phyloP scores from a whole-genome alignment of 2,888 invertebrate genomes.

The Drosophila phalerata region DNA sequence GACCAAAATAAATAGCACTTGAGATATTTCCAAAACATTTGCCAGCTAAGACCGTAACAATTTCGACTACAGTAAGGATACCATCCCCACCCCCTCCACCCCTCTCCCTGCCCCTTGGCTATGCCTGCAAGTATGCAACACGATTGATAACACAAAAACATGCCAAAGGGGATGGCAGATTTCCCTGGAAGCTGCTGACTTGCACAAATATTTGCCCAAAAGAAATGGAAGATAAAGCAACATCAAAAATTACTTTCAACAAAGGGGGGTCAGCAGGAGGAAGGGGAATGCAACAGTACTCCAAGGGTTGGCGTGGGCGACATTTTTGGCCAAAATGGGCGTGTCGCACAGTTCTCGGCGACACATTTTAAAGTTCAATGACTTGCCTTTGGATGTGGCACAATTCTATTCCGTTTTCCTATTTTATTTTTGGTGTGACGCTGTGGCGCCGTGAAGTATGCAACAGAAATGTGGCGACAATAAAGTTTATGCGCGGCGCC shows the following conservation, averaged over 20 bases:
- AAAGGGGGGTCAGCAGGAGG: not conserved
- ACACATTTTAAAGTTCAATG: slow-evolving; percentile 79
- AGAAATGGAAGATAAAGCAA: slow-evolving; percentile 39
- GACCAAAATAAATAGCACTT: slow-evolving; percentile 78
- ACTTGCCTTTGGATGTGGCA: slow-evolving; percentile 32
- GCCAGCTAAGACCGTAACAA: slow-evolving; percentile 68
- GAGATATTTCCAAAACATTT: slow-evolving; percentile 82
- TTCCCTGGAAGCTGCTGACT: slow-evolving; percentile 59
- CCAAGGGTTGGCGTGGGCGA: slow-evolving; percentile 44
- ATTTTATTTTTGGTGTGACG: slow-evolving; percentile 31
- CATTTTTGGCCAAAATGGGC: slow-evolving; percentile 42
- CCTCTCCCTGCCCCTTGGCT: not conserved
- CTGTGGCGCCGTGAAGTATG: slow-evolving; percentile 77
- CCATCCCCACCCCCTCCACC: not conserved
- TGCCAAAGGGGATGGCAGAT: slow-evolving; percentile 35
- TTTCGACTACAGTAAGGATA: slow-evolving; percentile 25
- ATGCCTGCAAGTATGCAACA: slow-evolving; percentile 68
- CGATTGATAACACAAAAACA: slow-evolving; percentile 66
- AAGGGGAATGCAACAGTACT: slow-evolving; percentile 5
- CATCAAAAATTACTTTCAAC: slow-evolving; percentile 46
- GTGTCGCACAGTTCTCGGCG: slow-evolving; percentile 33
- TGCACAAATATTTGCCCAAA: slow-evolving; percentile 76
- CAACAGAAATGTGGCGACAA: slow-evolving; percentile 81
- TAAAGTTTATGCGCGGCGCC: slow-evolving; percentile 78
- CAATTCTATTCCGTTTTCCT: slow-evolving; percentile 6